These are phyloP conservation scores for Syndactyla subalaris DNA, from an alignment of 2,797 vertebrate genomes.

Conservation along the genomic window DNA sequence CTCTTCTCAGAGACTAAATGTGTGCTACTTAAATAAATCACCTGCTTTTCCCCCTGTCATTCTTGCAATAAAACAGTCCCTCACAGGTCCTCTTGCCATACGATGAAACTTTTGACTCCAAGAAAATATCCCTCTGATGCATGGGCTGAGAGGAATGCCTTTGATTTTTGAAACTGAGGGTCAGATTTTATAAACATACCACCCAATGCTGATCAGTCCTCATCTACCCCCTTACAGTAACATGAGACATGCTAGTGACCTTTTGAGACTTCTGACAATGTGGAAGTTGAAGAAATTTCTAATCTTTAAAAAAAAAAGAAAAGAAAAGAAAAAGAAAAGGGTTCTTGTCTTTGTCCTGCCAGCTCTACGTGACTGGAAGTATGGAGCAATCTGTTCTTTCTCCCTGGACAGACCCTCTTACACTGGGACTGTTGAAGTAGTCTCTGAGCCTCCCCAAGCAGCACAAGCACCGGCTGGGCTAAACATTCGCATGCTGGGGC, in stretches of 20 bases:
- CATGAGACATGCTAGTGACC: slow-evolving; percentile 10
- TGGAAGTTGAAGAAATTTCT: slow-evolving; percentile 8
- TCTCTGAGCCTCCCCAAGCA: fast-evolving
- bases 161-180: slow-evolving; percentile 62
- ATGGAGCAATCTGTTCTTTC: neutral
- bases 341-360: neutral
- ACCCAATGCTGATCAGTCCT: slow-evolving; percentile 39
- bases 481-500: neutral
- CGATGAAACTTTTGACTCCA: slow-evolving; percentile 26
- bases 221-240: neutral
- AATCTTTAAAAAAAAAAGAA: neutral
- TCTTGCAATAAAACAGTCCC: slow-evolving; percentile 42
- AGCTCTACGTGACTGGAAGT: neutral
- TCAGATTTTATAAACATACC: slow-evolving; percentile 58
- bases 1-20: slow-evolving; percentile 19
- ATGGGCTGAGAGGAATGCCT: slow-evolving; percentile 49
- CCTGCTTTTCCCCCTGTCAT: slow-evolving; percentile 26
- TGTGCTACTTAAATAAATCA: slow-evolving; percentile 60
- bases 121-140: slow-evolving; percentile 43
- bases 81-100: neutral
- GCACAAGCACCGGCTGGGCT: fast-evolving
- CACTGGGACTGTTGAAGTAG: neutral
- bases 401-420: neutral
- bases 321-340: neutral
- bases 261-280: slow-evolving; percentile 14